Conservation (phyloP, 1,140 invertebrate genomes). For the Heliothis subflexa region DNA sequence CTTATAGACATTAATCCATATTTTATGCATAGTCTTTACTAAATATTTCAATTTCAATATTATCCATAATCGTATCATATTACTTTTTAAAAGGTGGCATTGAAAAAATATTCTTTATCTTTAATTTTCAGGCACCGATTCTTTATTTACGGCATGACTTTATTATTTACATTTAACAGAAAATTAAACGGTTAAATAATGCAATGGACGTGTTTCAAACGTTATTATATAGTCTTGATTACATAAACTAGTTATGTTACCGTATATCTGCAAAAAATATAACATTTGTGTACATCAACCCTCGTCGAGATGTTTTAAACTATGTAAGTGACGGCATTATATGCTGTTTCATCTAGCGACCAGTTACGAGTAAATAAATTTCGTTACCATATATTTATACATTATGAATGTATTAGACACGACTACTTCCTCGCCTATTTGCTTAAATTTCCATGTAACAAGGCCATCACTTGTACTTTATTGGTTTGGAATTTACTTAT, state of each 20-base stretch:
- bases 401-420: conserved; percentile 57
- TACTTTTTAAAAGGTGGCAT: conserved; percentile 62
- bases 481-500: conserved; percentile 64
- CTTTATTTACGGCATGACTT: conserved; percentile 61
- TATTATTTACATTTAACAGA: conserved; percentile 69
- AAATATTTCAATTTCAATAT: conserved; percentile 53
- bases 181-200: conserved; percentile 65
- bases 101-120: conserved; percentile 79
- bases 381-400: conserved; percentile 59
- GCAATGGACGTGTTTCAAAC: conserved; percentile 76
- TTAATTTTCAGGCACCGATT: conserved; percentile 78
- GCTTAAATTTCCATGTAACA: conserved; percentile 62
- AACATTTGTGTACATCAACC: conserved; percentile 75
- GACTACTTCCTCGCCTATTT: conserved; percentile 59
- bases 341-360: conserved; percentile 74
- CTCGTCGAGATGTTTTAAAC: conserved; percentile 70
- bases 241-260: conserved; percentile 68
- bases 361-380: conserved; percentile 64
- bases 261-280: conserved; percentile 85
- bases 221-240: conserved; percentile 64
- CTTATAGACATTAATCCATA: conserved; percentile 39
- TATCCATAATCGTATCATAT: conserved; percentile 33
- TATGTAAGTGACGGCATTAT: conserved; percentile 72
- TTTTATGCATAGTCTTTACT: conserved; percentile 43
- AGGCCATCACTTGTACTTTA: conserved; percentile 83